Conservation (phyloP, 2,888 invertebrate species). For the Luffia ferchaultella region DNA sequence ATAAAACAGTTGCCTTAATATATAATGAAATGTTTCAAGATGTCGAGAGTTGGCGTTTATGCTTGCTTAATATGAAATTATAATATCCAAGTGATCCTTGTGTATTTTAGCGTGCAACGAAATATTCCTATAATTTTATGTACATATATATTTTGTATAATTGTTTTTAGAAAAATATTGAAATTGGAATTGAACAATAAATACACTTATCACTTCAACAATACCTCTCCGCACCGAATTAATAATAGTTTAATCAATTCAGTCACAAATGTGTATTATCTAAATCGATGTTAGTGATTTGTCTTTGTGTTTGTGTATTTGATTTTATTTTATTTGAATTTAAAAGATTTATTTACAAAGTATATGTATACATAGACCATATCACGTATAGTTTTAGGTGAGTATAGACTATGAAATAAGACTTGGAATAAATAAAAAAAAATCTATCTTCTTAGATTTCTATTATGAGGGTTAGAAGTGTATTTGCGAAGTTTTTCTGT, state of each 20-base stretch:
- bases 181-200: not conserved
- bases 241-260: no score
- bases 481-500: no score
- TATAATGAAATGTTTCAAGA: not conserved
- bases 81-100: no score
- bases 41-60: not conserved
- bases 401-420: no score
- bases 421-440: no score
- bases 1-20: not conserved
- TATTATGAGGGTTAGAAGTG: no score
- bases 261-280: not conserved
- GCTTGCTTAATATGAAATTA: not conserved
- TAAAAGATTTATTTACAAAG: not conserved
- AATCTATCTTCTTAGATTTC: no score
- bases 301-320: no score
- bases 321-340: not conserved
- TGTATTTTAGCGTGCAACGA: not conserved
- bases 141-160: not conserved
- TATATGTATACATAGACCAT: not conserved
- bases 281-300: no score
- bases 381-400: not conserved
- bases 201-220: not conserved
- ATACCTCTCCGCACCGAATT: not conserved
- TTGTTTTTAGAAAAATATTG: not conserved
- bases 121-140: not conserved